Conservation (phyloP, 2,888 invertebrate species). For the Stenodema calcarata region DNA sequence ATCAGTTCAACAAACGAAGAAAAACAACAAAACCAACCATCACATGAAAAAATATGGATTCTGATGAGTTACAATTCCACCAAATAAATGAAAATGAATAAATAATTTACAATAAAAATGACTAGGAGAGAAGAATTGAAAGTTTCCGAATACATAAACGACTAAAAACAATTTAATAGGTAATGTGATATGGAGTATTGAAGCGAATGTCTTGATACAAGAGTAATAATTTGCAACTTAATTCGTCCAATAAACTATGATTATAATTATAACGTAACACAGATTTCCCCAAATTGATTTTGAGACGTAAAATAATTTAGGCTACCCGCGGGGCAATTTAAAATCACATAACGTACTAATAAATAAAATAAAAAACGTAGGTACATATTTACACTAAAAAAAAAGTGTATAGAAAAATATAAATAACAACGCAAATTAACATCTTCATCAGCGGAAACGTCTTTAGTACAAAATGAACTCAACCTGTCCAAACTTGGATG, state of each 20-base stretch:
- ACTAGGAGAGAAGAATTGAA: not conserved
- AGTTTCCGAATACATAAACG: not conserved
- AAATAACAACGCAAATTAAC: not conserved
- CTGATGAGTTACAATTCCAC: not conserved
- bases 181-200: not conserved
- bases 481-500: not conserved
- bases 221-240: no score
- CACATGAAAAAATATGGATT: not conserved
- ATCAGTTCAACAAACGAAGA: no score
- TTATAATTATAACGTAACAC: not conserved
- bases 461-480: not conserved
- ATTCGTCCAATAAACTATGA: no score
- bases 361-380: not conserved
- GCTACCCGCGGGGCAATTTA: not conserved
- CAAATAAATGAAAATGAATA: no score
- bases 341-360: not conserved
- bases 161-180: not conserved
- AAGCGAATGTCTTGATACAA: not conserved
- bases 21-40: not conserved
- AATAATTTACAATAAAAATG: not conserved
- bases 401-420: conserved; percentile 1
- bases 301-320: not conserved
- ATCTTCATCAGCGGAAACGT: not conserved
- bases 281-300: not conserved
- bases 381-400: not conserved